These are phyloP conservation scores for Archaeoteleia sp. DNA, from an alignment of 2,888 invertebrate genomes.

Conservation along the genomic window DNA sequence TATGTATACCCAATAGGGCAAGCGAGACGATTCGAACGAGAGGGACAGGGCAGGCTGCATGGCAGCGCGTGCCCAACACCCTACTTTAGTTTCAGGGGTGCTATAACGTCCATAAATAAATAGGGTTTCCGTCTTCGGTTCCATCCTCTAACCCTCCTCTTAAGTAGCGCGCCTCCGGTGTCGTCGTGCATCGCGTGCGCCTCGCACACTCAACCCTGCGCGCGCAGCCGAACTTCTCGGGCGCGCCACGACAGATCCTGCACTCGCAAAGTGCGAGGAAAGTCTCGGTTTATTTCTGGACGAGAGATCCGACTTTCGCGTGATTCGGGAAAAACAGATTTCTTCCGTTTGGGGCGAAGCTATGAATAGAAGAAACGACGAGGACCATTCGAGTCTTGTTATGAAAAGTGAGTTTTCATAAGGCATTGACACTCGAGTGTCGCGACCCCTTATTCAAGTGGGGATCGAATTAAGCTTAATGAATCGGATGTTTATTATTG, in stretches of 20 bases:
- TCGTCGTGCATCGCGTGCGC: slow-evolving; percentile 14
- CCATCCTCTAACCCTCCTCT: slow-evolving; percentile 49
- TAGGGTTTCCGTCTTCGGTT: slow-evolving; percentile 71
- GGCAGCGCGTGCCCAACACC: slow-evolving; percentile 70
- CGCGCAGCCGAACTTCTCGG: slow-evolving; percentile 41
- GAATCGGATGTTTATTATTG: too few species aligned
- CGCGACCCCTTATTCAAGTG: too few species aligned
- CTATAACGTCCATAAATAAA: slow-evolving; percentile 74
- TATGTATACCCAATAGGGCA: slow-evolving; percentile 8
- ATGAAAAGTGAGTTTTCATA: slow-evolving; percentile 31
- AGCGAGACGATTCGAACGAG: slow-evolving; percentile 38
- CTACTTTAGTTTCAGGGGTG: slow-evolving; percentile 69
- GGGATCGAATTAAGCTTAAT: too few species aligned
- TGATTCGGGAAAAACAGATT: slow-evolving; percentile 41
- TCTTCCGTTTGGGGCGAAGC: slow-evolving; percentile 10
- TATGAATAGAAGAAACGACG: slow-evolving; percentile 42
- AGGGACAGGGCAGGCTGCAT: slow-evolving; percentile 54
- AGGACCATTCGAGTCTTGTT: slow-evolving; percentile 32
- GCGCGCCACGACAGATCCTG: too few species aligned
- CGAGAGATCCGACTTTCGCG: too few species aligned
- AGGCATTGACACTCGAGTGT: too few species aligned
- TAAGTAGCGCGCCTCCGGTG: slow-evolving; percentile 11
- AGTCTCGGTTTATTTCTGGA: too few species aligned
- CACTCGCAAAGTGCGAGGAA: too few species aligned
- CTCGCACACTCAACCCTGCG: too few species aligned